These are phyloP conservation scores for Cyprinella venusta DNA, from an alignment of 2,797 vertebrate genomes.

Conservation along the genomic window DNA sequence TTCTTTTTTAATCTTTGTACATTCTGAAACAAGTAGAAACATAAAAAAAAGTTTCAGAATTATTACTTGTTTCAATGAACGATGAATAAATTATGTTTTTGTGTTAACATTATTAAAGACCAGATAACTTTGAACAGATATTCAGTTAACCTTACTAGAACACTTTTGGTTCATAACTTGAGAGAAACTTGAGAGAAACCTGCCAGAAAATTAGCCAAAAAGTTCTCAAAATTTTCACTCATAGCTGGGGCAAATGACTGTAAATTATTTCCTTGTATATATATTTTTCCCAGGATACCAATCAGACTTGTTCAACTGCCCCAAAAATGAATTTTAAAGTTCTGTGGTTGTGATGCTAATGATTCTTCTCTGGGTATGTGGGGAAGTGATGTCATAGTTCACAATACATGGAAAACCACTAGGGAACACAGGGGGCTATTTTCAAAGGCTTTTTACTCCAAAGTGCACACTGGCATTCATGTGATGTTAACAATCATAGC, in stretches of 20 bases:
- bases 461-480: constrained; percentile 73
- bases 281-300: neutral
- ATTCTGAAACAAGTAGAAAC: neutral
- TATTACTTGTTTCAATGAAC: neutral
- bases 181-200: neutral
- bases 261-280: neutral
- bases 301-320: neutral
- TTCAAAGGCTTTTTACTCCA: constrained; percentile 84
- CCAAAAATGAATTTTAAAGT: neutral
- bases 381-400: neutral
- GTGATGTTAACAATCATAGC: constrained; percentile 11
- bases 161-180: neutral
- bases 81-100: neutral
- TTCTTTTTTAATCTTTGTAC: neutral
- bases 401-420: constrained; percentile 23
- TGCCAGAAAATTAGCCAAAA: neutral
- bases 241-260: neutral
- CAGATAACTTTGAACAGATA: neutral
- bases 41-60: neutral
- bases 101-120: neutral
- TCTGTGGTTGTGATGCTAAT: constrained; percentile 61
- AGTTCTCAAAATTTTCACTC: neutral
- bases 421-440: constrained; percentile 78
- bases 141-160: neutral
- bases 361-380: constrained; percentile 13